Percentiles rank a stretch among this genome's conserved stretches.
These are phyloP conservation scores for Liposcelis brunnea DNA, from an alignment of 2,888 invertebrate species.

Conservation along the genomic window DNA sequence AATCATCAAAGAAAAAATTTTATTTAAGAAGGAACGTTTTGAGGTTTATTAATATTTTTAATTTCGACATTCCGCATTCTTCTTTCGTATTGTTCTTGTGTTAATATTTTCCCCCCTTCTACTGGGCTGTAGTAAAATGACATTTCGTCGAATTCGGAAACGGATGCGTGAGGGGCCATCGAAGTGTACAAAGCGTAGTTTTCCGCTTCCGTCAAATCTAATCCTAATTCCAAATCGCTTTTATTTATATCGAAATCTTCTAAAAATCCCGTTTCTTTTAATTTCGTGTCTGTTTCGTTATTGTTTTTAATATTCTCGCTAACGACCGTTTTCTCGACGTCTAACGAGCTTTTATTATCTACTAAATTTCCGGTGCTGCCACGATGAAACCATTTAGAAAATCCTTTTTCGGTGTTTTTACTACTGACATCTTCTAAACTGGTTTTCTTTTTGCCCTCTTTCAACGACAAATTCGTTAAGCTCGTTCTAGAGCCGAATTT, in stretches of 20 bases:
- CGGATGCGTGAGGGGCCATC: slow-evolving; percentile 70
- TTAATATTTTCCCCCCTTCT: slow-evolving; percentile 53
- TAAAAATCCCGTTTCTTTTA: neutral
- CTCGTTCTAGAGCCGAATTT: slow-evolving; percentile 14
- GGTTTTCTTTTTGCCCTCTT: slow-evolving; percentile 12
- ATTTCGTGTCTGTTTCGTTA: neutral
- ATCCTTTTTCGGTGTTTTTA: slow-evolving; percentile 1
- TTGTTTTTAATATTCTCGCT: neutral
- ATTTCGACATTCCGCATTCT: slow-evolving; percentile 6
- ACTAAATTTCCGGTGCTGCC: slow-evolving; percentile 1
- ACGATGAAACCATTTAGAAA: slow-evolving; percentile 1
- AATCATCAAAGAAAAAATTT: neutral
- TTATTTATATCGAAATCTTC: slow-evolving; percentile 12
- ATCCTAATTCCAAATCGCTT: slow-evolving; percentile 27
- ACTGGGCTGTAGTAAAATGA: slow-evolving; percentile 75
- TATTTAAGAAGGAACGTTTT: slow-evolving; percentile 8
- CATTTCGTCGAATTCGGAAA: slow-evolving; percentile 74
- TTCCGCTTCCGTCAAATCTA: slow-evolving; percentile 71
- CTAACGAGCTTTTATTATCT: neutral
- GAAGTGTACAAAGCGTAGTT: slow-evolving; percentile 76
- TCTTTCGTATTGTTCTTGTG: neutral
- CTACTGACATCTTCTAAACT: slow-evolving; percentile 9
- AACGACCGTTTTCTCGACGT: slow-evolving; percentile 6
- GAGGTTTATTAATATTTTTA: slow-evolving; percentile 7
- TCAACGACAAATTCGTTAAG: slow-evolving; percentile 13